Conservation (phyloP, 1,140 invertebrate genomes). For the Trichogramma pretiosum region DNA sequence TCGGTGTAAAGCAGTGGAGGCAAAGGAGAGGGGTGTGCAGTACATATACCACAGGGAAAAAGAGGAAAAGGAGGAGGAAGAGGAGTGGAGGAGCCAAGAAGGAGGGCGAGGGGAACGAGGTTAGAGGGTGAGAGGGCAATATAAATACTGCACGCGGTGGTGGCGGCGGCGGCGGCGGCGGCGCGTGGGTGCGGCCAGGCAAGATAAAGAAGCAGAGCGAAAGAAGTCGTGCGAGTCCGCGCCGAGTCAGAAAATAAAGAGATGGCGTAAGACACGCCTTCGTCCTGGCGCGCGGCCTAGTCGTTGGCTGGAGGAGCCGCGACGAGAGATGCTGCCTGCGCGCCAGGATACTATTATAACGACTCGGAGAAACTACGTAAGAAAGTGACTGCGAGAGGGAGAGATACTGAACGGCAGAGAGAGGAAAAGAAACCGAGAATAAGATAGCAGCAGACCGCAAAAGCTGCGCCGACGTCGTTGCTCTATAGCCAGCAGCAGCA, state of each 20-base stretch:
- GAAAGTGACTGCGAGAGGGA: too few relatives aligned
- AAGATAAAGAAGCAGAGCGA: background rate
- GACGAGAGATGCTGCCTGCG: too few relatives aligned
- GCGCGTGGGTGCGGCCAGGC: background rate
- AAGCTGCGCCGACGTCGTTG: too few relatives aligned
- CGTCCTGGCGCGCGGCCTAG: conserved; percentile 16
- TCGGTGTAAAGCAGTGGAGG: background rate
- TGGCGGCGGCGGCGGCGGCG: conserved; percentile 15
- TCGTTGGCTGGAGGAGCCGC: background rate
- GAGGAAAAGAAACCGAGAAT: too few relatives aligned
- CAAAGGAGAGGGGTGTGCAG: background rate
- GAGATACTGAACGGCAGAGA: too few relatives aligned
- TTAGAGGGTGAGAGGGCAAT: too few relatives aligned
- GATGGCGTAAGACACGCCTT: conserved; percentile 27
- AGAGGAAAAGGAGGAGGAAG: conserved; percentile 20
- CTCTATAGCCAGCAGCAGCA: too few relatives aligned
- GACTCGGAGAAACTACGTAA: too few relatives aligned
- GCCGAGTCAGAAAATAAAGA: too few relatives aligned
- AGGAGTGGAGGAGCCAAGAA: conserved; percentile 8
- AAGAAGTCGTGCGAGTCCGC: too few relatives aligned
- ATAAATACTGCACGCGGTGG: conserved; percentile 18
- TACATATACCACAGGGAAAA: conserved; percentile 4
- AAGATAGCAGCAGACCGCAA: too few relatives aligned
- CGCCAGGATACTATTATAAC: too few relatives aligned
- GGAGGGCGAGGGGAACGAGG: conserved; percentile 18